Percentiles rank a stretch among this genome's conserved stretches.
phyloP scores from a whole-genome alignment of 2,888 invertebrate genomes.

The Pachydiplax longipennis region DNA sequence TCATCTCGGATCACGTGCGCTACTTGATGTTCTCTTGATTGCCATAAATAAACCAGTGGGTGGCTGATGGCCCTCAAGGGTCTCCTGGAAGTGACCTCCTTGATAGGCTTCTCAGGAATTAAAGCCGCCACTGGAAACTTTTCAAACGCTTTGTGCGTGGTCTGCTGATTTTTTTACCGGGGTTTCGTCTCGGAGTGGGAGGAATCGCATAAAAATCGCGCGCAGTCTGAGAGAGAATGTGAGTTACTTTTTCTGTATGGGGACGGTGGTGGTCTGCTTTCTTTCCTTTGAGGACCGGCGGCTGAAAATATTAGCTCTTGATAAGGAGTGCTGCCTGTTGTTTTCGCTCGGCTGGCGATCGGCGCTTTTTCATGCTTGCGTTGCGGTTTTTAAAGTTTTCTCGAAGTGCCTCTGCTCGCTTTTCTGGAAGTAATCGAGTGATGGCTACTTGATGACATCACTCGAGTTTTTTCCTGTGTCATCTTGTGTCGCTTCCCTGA shows the following conservation, averaged over 20 bases:
- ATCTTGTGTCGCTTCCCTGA: no score
- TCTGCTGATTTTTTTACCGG: background rate
- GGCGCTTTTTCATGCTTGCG: background rate
- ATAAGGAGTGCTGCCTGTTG: background rate
- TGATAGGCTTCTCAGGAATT: conserved; percentile 26
- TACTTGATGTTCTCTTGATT: conserved; percentile 38
- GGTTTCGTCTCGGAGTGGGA: background rate
- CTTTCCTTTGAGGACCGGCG: background rate
- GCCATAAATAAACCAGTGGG: conserved; percentile 40
- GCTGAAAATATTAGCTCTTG: background rate
- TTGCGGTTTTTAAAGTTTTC: no score
- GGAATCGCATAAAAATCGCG: background rate
- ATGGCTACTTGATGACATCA: no score
- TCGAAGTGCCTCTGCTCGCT: no score
- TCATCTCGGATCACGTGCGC: conserved; percentile 5
- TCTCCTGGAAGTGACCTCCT: conserved; percentile 31
- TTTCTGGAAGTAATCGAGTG: no score
- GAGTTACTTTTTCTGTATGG: background rate
- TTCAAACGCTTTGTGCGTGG: background rate
- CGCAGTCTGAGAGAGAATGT: background rate
- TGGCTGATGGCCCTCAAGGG: conserved; percentile 34
- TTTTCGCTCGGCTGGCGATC: background rate
- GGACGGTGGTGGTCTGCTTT: background rate
- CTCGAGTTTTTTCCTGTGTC: no score
- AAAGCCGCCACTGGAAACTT: background rate